Base-by-base conservation (phyloP, 2,113 vertebrate genomes). In the Anthoscopus minutus region DNA sequence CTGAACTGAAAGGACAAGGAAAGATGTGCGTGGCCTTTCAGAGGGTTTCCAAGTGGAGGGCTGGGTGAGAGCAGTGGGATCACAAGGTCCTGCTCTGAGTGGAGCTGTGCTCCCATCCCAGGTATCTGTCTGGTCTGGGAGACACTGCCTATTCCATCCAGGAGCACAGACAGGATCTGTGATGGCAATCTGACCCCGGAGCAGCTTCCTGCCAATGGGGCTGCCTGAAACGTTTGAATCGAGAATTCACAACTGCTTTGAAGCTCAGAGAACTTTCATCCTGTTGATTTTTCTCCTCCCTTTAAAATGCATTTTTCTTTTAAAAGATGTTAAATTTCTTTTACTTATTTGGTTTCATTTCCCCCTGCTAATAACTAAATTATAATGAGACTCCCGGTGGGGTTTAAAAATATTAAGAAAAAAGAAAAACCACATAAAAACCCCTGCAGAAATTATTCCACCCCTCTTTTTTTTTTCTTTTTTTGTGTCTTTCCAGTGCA, bases 321-420 rank as follows among this genome's bases (percentile, higher is more conserved):
- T 8, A 10, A 35, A 37, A 81, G 58, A 89, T 81, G 91, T 93
- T 92, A 93, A 86, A 94, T 97, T 96, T 97, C 95, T 94, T 97
- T 89, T 94, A 96, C 96, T 95, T 97, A 95, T 89, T 98, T 97
- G 71, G 25, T 94, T 76, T 28, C 64, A 16, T 74, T 62, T 74
- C 15, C 45, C 38, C 24, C 62, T 81, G 81, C 96, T 98, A 97
- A 97, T 98, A 96, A 97, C 97, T 97, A 97, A 97, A 98, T 97
- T 97, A 97, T 97, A 98, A 97, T 96, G 93, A 97, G 92, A 57
- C 84, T 96, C 87, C 97, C 96, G 83, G 86, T 96, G 97, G 96
- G 94, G 96, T 95, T 96, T 58, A n/a, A 93, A 95, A 96, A 95
- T 94, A 62, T 38, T 28, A 25, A 67, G 14, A 9, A 6, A 10